Evolutionary conservation across 2,113 vertebrate genomes (phyloP).

Genomic region (Hemichromis elongatus): DNA sequence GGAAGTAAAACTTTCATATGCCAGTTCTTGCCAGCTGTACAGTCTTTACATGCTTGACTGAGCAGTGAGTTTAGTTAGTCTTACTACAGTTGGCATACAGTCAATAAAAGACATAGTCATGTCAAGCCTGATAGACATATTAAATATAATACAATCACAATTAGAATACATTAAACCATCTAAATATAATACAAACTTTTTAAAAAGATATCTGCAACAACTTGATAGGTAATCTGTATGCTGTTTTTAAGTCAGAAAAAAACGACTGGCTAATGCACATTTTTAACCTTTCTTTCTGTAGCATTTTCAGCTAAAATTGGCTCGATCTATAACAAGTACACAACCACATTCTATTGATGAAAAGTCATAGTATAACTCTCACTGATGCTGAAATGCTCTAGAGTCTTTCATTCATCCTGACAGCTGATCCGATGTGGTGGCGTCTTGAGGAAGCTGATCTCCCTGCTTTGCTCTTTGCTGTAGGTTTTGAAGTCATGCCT

Average conservation of each 20-base stretch:
- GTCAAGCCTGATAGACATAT: background rate
- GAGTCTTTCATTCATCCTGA: background rate
- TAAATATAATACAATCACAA: background rate
- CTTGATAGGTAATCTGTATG: background rate
- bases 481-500: slow-evolving; percentile 73
- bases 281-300: background rate
- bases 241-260: background rate
- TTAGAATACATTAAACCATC: background rate
- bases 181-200: background rate
- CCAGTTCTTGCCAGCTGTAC: background rate
- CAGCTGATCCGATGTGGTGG: background rate
- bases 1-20: background rate
- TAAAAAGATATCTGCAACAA: background rate
- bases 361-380: background rate
- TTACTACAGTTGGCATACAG: background rate
- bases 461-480: background rate
- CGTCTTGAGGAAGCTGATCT: background rate
- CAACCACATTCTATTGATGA: background rate
- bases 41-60: too few relatives aligned
- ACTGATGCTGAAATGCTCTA: background rate
- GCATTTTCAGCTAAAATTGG: background rate
- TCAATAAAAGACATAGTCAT: background rate
- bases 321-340: background rate
- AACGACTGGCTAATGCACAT: background rate
- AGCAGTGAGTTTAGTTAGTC: background rate